Percentiles rank a stretch among this genome's conserved stretches.
phyloP scores from a whole-genome alignment of 2,888 invertebrate species.

The Cylindroiulus punctatus region DNA sequence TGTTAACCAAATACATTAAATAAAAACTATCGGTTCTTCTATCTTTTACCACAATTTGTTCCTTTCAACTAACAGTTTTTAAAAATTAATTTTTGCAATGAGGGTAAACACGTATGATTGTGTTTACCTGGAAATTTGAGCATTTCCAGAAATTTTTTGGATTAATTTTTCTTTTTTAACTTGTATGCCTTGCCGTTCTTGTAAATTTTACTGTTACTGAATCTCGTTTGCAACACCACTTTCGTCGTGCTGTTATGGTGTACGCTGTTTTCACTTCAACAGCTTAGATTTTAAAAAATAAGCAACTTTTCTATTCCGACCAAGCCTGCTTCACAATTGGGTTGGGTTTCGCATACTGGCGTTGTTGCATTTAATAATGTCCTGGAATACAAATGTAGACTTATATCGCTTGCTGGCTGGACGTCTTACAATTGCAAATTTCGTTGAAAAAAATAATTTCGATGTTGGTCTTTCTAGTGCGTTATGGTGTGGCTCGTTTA shows the following conservation, averaged over 20 bases:
- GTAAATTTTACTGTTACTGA: too few species aligned
- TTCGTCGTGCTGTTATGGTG: not conserved
- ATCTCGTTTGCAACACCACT: too few species aligned
- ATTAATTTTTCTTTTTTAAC: too few species aligned
- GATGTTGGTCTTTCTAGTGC: not conserved
- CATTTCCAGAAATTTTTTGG: too few species aligned
- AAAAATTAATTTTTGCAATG: too few species aligned
- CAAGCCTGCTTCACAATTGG: not conserved
- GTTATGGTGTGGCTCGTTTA: not conserved
- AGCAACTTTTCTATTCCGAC: not conserved
- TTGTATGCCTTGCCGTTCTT: too few species aligned
- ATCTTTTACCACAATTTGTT: too few species aligned
- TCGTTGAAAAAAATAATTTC: not conserved
- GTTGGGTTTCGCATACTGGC: not conserved
- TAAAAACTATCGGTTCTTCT: too few species aligned
- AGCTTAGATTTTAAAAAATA: not conserved
- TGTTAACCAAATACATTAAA: too few species aligned
- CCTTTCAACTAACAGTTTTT: too few species aligned
- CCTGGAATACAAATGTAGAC: not conserved
- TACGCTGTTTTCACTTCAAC: not conserved
- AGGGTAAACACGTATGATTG: too few species aligned
- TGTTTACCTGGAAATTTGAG: too few species aligned
- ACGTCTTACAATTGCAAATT: conserved; percentile 2
- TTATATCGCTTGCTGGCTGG: not conserved
- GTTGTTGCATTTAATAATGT: not conserved